Base-by-base conservation (phyloP, 2,113 vertebrate genomes). In the Chunga burmeisteri region DNA sequence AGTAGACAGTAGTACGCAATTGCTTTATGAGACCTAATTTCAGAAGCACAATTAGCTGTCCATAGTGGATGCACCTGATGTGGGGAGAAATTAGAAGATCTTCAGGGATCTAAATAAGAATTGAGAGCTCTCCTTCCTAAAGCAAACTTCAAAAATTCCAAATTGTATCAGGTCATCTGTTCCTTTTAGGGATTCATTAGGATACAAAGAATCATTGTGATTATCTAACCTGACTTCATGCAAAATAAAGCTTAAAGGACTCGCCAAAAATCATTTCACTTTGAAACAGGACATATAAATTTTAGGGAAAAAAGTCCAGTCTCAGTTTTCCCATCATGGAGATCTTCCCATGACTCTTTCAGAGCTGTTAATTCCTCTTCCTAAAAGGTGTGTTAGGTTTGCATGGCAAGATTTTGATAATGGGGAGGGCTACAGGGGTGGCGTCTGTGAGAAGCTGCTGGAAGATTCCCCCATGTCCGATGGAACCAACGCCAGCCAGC, bases 341-440 rank as follows among this genome's bases (percentile, higher is more conserved):
- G 15, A 84, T 46, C 50, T 59, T 89, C 17, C 20, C 17, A 29
- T 38, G 36, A 52, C 44, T 4, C 6, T 77, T 47, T 73, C 15
- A 52, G 11, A 22, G 46, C 9, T 47, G 17, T 52, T 47, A 42
- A 29, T 78, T 91, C 47, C 20, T 77, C 25, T 83, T 86, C 34
- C 17, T 66, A 53, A 78, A 27, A n/a, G 7, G 8, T 59, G 6
- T 20, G 16, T 22, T 66, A 8, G 26, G 17, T 29, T 88, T 90
- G 7, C 2, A 2, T 44, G 21, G 25, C 18, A n/a, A 74, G n/a
- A 10, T 46, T 79, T 68, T 55, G 6, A 14, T 59, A 65, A n/a
- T 4, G 4, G 20, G 0, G 6, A 1, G 1, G 1, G 0, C 2
- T 34, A 73, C 4, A 56, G 0, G 1, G 10, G 7, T 77, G 23